These are phyloP conservation scores for Lathamus discolor DNA, from an alignment of 2,113 vertebrate genomes.

Conservation along the genomic window DNA sequence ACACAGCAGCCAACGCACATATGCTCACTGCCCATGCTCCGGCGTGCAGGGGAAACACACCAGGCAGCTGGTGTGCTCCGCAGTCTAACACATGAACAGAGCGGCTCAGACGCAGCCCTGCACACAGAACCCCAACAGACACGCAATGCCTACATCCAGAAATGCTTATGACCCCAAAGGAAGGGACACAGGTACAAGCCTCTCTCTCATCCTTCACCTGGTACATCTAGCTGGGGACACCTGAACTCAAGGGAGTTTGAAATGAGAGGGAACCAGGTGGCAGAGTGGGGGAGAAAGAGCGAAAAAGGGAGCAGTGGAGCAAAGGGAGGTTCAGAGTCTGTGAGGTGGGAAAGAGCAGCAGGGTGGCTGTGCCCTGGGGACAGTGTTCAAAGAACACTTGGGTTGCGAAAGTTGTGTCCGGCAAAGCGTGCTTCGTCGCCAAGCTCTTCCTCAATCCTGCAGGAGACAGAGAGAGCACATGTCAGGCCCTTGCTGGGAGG, in stretches of 20 bases:
- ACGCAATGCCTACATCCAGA: conserved; percentile 23
- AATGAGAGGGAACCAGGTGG: background rate
- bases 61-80: background rate
- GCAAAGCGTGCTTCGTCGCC: conserved; percentile 90
- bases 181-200: background rate
- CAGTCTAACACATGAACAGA: background rate
- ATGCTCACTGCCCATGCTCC: background rate
- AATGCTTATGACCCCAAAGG: conserved; percentile 28
- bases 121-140: conserved; percentile 3
- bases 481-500: background rate
- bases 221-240: conserved; percentile 4
- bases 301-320: conserved; percentile 21
- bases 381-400: conserved; percentile 84
- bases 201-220: conserved; percentile 33
- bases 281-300: conserved; percentile 1
- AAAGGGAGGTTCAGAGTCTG: conserved; percentile 40
- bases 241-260: background rate
- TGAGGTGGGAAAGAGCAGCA: conserved; percentile 52
- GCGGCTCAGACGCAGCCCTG: background rate
- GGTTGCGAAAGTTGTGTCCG: conserved; percentile 92
- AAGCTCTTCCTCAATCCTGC: conserved; percentile 92
- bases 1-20: background rate
- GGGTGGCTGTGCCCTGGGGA: conserved; percentile 27
- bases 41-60: background rate
- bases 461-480: background rate